Base-by-base conservation (phyloP, 2,797 vertebrate genomes). In the Scomberomorus guttatus region DNA sequence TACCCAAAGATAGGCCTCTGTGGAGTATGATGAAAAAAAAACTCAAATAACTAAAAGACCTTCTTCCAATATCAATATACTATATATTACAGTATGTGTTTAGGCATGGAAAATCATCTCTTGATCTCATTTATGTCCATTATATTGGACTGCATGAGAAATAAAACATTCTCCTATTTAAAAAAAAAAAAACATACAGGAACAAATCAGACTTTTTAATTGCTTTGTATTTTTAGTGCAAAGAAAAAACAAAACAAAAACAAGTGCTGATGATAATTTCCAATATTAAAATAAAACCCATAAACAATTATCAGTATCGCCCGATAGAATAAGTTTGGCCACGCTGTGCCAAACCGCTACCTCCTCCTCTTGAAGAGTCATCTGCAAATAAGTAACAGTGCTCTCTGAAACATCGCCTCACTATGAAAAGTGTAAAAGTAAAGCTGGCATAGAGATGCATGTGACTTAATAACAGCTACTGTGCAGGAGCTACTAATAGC, bases 401-500 rank as follows among this genome's bases (percentile, higher is more conserved):
- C 77, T 76, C 83, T 82, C 77, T 74, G 34, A 80, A 76, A 71
- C 44, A 80, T 77, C 25, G 58, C 77, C 77, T 78, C 62, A 51
- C 66, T 50, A 1, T 51, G 29, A 82, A 64, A 84, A 9, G 44
- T 62, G 48, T 80, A 62, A 62, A 52, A 64, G 59, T 80, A 70
- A 71, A 66, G 80, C 87, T 32, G 86, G 72, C 79, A 52, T 82
- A 88, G 80, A 90, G 79, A 82, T 89, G 90, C 92, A 87, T 88
- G 89, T 77, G 17, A 84, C 81, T 29, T 65, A 75, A 72, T 60
- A 82, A 67, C 57, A 75, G 75, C 79, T 52, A 52, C 13, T 20
- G 75, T 64, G 63, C 76, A 80, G 78, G 79, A 75, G 80, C 81
- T 74, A 68, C 62, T 67, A 71, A 73, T 51, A 74, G 81, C 71